These are phyloP conservation scores for Mastomys coucha DNA, from an alignment of 2,113 vertebrate species.

Conservation along the genomic window DNA sequence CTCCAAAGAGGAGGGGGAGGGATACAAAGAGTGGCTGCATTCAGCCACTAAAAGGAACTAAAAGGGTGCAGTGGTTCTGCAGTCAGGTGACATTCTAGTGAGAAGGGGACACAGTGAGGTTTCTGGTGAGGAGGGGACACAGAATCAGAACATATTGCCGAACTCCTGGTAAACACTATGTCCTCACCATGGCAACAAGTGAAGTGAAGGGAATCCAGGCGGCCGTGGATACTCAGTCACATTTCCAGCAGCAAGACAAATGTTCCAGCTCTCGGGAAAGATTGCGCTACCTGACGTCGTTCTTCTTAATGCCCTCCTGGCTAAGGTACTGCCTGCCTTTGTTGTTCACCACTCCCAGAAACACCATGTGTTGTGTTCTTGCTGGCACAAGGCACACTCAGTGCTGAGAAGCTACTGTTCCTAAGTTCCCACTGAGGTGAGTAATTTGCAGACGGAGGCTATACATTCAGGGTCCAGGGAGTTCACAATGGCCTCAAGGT, in stretches of 20 bases:
- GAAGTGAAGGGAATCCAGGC: neutral
- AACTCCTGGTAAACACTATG: slow-evolving; percentile 42
- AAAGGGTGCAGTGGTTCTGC: neutral
- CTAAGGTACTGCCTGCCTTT: neutral
- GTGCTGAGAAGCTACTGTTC: neutral
- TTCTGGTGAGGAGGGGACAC: slow-evolving; percentile 10
- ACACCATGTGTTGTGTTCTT: neutral
- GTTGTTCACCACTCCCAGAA: neutral
- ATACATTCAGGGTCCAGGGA: neutral
- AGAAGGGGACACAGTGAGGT: neutral
- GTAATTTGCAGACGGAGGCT: neutral
- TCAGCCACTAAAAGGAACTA: neutral
- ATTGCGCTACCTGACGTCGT: neutral
- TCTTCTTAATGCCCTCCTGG: neutral
- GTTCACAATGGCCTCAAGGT: neutral
- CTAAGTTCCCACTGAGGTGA: neutral
- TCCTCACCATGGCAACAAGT: slow-evolving; percentile 67
- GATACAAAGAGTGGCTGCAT: neutral
- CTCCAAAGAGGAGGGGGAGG: neutral
- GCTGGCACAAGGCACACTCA: neutral
- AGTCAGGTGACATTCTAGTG: neutral
- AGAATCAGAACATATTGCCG: neutral
- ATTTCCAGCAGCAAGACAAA: slow-evolving; percentile 38
- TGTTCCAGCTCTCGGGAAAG: neutral
- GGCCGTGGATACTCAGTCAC: neutral